Base-by-base conservation (phyloP, 2,888 invertebrate genomes). In the Rhingia rostrata region DNA sequence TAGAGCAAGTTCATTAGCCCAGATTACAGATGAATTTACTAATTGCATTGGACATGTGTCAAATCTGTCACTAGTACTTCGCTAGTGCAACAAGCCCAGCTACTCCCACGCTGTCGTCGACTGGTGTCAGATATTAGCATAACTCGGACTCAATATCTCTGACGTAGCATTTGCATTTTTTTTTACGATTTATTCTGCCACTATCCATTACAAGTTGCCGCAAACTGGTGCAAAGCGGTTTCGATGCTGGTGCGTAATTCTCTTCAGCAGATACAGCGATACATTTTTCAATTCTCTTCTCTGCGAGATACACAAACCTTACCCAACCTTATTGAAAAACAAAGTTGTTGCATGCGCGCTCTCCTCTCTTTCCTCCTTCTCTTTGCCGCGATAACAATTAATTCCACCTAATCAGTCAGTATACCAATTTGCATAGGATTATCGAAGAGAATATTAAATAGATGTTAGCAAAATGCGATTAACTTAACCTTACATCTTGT, bases 1-100 rank as follows among this genome's bases (percentile, higher is more conserved):
- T 72, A 66, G 61, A 72, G 63, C 82, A 83, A 77, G 82, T 83
- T 83, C 82, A 83, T 83, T 73, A 83, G 82, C 78, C 82, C 61
- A 78, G 66, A 67, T 77, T 63, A 61, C 41, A 66, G 66, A 66
- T 72, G 14, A 56, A 63, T 61, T 58, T 56, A 32, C 47, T 47
- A 72, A 82, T 63, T 77, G 22, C 77, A 32, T 43, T 67, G 77
- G 77, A 61, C 82, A 49, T 77, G 56, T 35, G 49, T 60, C 72
- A 64, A 60, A 72, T 47, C 7, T 43, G 1, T 49, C n/a, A 67
- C 61, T 61, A 69, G 56, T 63, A 30, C 22, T 10, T 10, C 5
- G 22, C 22, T 30, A 49, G 49, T 72, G 72, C 70, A 69, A 49
- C 51, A 30, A 9, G 10, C 30, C 30, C 43, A 10, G 0, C 4